Evolutionary conservation across 1,140 invertebrate genomes (phyloP).

Genomic region (Asbolus verrucosus): DNA sequence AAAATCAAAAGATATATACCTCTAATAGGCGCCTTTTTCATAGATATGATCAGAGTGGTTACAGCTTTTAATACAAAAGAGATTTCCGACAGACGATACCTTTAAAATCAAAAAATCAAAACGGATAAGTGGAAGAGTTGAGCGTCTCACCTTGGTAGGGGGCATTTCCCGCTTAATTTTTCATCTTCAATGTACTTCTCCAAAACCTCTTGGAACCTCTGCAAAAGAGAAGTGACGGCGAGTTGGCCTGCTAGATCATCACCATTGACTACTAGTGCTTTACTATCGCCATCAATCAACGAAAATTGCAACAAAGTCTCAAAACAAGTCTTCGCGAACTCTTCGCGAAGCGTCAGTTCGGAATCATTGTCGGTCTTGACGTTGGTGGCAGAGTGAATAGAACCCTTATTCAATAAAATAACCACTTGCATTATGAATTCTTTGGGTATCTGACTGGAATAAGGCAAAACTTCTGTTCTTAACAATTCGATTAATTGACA

Average conservation of each 20-base stretch:
- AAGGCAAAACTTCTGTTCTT: conserved; percentile 86
- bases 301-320: conserved; percentile 96
- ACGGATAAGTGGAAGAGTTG: background rate
- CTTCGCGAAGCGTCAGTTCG: conserved; percentile 87
- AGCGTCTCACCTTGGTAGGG: conserved; percentile 84
- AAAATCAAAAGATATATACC: background rate
- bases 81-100: conserved; percentile 94
- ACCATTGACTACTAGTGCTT: conserved; percentile 62
- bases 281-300: conserved; percentile 75
- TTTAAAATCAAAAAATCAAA: conserved; percentile 66
- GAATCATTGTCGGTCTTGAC: conserved; percentile 80
- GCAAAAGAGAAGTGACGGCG: conserved; percentile 90
- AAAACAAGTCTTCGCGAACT: conserved; percentile 96
- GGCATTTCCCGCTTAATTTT: conserved; percentile 88
- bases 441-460: conserved; percentile 82
- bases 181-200: conserved; percentile 91
- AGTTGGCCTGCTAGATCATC: conserved; percentile 79
- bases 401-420: conserved; percentile 91
- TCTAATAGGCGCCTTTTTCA: conserved; percentile 85
- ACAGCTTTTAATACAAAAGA: conserved; percentile 97
- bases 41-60: conserved; percentile 89
- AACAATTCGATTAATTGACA: conserved; percentile 90
- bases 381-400: conserved; percentile 89
- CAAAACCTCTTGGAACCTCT: conserved; percentile 94
- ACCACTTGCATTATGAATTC: conserved; percentile 91